phyloP scores from a whole-genome alignment of 2,797 vertebrate species.

The Sebastes aleutianus region DNA sequence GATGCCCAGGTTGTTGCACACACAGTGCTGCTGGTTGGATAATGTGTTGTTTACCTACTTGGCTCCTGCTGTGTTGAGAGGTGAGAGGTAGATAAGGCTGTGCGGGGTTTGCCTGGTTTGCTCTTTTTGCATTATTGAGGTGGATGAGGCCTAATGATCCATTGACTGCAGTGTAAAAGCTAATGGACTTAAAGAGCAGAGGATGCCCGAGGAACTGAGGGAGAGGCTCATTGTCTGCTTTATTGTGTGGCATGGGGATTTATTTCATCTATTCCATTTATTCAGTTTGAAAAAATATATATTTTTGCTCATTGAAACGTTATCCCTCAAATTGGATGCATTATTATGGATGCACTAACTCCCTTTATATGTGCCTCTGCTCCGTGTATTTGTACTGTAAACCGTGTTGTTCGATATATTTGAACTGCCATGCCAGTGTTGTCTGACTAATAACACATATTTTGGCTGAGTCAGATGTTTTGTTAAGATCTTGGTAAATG shows the following conservation, averaged over 20 bases:
- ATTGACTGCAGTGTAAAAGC: conserved; percentile 38
- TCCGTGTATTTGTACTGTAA: neutral
- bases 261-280: neutral
- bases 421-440: neutral
- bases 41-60: conserved; percentile 52
- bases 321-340: neutral
- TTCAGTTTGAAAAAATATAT: neutral
- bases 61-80: conserved; percentile 62
- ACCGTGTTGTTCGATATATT: neutral
- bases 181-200: conserved; percentile 41
- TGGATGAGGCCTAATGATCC: conserved; percentile 69
- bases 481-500: conserved; percentile 38
- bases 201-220: neutral
- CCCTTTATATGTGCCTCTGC: neutral
- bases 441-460: conserved; percentile 36
- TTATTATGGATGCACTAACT: neutral
- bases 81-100: conserved; percentile 40
- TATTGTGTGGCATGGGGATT: neutral
- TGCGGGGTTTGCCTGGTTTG: conserved; percentile 60
- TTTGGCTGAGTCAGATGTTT: conserved; percentile 54
- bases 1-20: conserved; percentile 9
- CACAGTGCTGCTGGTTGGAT: conserved; percentile 11
- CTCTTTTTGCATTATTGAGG: conserved; percentile 82
- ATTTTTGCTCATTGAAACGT: neutral
- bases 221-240: conserved; percentile 15